Conservation (phyloP, 1,140 invertebrate genomes). For the Tyrophagus putrescentiae region DNA sequence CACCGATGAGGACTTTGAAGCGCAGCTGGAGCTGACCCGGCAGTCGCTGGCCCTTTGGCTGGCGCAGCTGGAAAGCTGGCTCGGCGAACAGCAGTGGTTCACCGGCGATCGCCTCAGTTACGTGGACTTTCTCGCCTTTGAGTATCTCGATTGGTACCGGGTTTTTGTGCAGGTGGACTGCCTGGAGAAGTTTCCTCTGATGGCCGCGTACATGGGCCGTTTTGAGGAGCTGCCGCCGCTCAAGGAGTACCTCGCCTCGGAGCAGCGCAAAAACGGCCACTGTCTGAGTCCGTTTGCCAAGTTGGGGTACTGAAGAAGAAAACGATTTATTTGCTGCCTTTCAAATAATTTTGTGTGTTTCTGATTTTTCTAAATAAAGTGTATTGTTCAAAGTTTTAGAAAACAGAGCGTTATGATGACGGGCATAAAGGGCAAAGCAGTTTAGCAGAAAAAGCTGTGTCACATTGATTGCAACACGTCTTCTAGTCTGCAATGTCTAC, state of each 20-base stretch:
- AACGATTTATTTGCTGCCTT: too few species aligned
- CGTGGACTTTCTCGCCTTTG: constrained; percentile 40
- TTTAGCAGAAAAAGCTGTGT: too few species aligned
- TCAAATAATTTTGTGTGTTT: too few species aligned
- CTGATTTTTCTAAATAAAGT: too few species aligned
- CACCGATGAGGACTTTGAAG: constrained; percentile 22
- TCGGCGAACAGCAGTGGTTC: constrained; percentile 36
- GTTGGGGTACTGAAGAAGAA: neutral
- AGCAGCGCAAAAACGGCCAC: constrained; percentile 25
- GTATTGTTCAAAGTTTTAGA: too few species aligned
- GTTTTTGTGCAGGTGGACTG: constrained; percentile 30
- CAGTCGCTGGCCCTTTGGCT: constrained; percentile 32
- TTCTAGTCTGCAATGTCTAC: too few species aligned
- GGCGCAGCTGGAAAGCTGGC: constrained; percentile 29
- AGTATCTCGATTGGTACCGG: constrained; percentile 36
- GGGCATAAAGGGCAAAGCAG: too few species aligned
- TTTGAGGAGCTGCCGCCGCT: constrained; percentile 33
- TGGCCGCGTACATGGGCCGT: constrained; percentile 34
- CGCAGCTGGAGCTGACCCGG: constrained; percentile 28
- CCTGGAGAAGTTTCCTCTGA: constrained; percentile 34
- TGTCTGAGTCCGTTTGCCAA: neutral
- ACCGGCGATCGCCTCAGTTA: constrained; percentile 37
- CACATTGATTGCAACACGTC: too few species aligned
- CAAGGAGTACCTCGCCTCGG: constrained; percentile 33
- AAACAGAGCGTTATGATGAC: too few species aligned